Evolutionary conservation across 2,888 invertebrate species (phyloP).

Genomic region (Pandemis corylana): DNA sequence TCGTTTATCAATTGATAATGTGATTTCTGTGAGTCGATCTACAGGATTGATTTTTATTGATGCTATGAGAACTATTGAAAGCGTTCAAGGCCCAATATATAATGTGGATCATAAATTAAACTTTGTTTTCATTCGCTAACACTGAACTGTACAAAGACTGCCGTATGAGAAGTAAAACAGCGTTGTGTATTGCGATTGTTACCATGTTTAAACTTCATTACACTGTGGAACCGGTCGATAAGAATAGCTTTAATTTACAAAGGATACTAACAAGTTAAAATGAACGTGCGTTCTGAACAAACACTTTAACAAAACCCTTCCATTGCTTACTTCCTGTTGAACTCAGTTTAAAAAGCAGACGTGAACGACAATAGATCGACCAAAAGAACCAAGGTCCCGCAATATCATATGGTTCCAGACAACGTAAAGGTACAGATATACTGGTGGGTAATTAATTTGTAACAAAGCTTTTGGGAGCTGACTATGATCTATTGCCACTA

Average conservation of each 20-base stretch:
- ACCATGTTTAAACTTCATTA: conserved; percentile 28
- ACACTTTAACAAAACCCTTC: conserved; percentile 44
- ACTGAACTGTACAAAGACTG: neutral
- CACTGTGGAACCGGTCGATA: conserved; percentile 23
- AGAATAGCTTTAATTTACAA: conserved; percentile 44
- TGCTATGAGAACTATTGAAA: conserved; percentile 13
- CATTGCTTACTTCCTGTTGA: conserved; percentile 46
- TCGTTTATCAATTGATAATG: conserved; percentile 38
- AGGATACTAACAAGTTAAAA: conserved; percentile 44
- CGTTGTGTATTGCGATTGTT: conserved; percentile 3
- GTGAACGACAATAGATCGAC: conserved; percentile 23
- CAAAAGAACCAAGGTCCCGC: conserved; percentile 6
- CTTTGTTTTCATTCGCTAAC: neutral
- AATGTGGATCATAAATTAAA: neutral
- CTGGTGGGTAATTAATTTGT: conserved; percentile 27
- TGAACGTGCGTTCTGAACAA: conserved; percentile 47
- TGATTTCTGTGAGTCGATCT: conserved; percentile 14
- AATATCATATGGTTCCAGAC: neutral
- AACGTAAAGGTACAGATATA: neutral
- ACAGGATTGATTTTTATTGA: conserved; percentile 5
- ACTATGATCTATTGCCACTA: conserved; percentile 41
- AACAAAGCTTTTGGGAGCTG: conserved; percentile 39
- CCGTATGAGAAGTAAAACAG: neutral
- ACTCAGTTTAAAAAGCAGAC: conserved; percentile 29
- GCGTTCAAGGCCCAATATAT: conserved; percentile 9